These are phyloP conservation scores for Bugulina stolonifera DNA, from an alignment of 2,888 invertebrate genomes.

Conservation along the genomic window DNA sequence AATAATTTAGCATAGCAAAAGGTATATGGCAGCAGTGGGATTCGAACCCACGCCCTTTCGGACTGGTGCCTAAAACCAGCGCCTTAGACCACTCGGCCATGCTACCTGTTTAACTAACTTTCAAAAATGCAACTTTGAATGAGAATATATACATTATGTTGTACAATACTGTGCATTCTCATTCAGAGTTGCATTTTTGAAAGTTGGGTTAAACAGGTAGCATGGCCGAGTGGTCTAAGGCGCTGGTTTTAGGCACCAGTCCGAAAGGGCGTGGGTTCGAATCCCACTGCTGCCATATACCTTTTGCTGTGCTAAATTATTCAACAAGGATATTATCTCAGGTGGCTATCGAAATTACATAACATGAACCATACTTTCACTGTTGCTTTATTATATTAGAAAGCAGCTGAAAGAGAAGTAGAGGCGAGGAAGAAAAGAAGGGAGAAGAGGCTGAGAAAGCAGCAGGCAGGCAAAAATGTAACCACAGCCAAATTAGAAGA, in stretches of 20 bases:
- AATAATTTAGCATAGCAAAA: too few relatives aligned
- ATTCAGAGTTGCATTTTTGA: too few relatives aligned
- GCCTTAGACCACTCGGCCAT: conserved; percentile 23
- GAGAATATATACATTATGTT: too few relatives aligned
- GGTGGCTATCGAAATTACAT: too few relatives aligned
- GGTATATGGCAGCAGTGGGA: conserved; percentile 23
- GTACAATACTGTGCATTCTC: too few relatives aligned
- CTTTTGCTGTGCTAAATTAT: too few relatives aligned
- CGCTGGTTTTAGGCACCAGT: conserved; percentile 20
- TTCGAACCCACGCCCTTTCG: conserved; percentile 23
- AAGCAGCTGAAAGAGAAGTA: background rate
- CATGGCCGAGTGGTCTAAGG: conserved; percentile 22
- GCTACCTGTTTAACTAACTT: too few relatives aligned
- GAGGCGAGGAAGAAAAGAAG: conserved; percentile 11
- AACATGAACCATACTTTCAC: too few relatives aligned
- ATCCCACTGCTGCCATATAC: conserved; percentile 21
- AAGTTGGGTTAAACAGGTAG: too few relatives aligned
- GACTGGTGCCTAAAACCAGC: conserved; percentile 20
- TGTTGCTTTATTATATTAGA: too few relatives aligned
- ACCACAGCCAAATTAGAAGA: background rate
- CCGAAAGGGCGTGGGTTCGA: conserved; percentile 24
- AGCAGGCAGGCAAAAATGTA: background rate
- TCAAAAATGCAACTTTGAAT: too few relatives aligned
- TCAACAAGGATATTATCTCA: too few relatives aligned
- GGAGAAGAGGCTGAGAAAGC: conserved; percentile 3